Evolutionary conservation across 2,113 vertebrate genomes (phyloP).

Genomic region (Collichthys lucidus): DNA sequence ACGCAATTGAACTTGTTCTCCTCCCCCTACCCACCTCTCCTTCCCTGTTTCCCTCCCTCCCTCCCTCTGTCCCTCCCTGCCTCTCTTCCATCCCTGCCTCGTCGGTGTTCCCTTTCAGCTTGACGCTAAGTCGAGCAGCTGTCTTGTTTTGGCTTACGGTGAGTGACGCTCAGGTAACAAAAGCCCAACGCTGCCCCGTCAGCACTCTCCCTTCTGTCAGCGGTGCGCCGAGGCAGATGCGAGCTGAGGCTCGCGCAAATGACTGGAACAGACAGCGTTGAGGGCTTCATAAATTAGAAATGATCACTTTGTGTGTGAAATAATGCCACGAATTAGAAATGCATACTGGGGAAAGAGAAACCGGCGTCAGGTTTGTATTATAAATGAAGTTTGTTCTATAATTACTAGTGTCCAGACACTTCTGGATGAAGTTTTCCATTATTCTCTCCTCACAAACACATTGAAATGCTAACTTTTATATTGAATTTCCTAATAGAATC

Average conservation of each 20-base stretch:
- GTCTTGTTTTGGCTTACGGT: constrained; percentile 73
- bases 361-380: constrained; percentile 17
- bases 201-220: constrained; percentile 58
- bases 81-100: constrained; percentile 7
- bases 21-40: not conserved
- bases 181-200: constrained; percentile 58
- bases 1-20: constrained; percentile 42
- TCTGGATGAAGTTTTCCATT: not conserved
- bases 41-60: not conserved
- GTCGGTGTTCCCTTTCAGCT: constrained; percentile 63
- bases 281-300: constrained; percentile 59
- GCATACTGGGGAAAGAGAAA: not conserved
- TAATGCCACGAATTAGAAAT: constrained; percentile 35
- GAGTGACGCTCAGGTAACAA: constrained; percentile 78
- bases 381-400: constrained; percentile 7
- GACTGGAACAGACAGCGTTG: constrained; percentile 2
- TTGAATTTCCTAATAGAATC: not conserved
- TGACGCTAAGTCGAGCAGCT: constrained; percentile 73
- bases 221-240: constrained; percentile 62
- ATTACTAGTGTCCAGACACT: not conserved
- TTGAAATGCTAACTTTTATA: not conserved
- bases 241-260: constrained; percentile 32
- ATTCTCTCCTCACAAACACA: not conserved
- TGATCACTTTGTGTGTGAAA: constrained; percentile 34
- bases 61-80: no score